Conservation (phyloP, 2,888 invertebrate genomes). For the Cacoxenus indagator region DNA sequence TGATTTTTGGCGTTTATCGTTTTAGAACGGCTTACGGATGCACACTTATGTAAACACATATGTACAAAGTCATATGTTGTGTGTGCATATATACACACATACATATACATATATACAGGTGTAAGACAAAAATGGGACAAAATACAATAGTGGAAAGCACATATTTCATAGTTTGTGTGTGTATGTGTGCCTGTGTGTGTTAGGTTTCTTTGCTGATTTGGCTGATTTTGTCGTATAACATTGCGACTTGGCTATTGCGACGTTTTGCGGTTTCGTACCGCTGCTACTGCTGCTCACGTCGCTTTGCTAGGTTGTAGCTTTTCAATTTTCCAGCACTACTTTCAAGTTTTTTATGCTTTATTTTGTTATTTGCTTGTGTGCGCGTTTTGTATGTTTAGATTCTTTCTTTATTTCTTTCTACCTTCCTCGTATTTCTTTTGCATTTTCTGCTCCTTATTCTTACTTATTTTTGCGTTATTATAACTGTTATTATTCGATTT, state of each 20-base stretch:
- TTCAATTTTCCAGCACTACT: too few species aligned
- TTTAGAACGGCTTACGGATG: too few species aligned
- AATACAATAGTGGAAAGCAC: not conserved
- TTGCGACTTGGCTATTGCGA: too few species aligned
- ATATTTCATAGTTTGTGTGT: slow-evolving; percentile 23
- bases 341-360: too few species aligned
- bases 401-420: not conserved
- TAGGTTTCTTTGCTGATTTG: not conserved
- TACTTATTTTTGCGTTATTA: not conserved
- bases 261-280: too few species aligned
- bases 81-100: not conserved
- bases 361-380: too few species aligned
- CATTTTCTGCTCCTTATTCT: not conserved
- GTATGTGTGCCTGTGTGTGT: slow-evolving; percentile 28
- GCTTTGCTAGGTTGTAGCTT: too few species aligned
- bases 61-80: not conserved
- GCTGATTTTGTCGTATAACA: not conserved
- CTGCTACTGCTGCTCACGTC: too few species aligned
- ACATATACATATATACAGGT: not conserved
- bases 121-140: not conserved
- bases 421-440: not conserved
- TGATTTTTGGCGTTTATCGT: not conserved
- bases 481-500: slow-evolving; percentile 3
- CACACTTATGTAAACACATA: not conserved
- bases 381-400: too few species aligned